These are phyloP conservation scores for Podarcis cretensis DNA, from an alignment of 2,113 vertebrate species.

Conservation along the genomic window DNA sequence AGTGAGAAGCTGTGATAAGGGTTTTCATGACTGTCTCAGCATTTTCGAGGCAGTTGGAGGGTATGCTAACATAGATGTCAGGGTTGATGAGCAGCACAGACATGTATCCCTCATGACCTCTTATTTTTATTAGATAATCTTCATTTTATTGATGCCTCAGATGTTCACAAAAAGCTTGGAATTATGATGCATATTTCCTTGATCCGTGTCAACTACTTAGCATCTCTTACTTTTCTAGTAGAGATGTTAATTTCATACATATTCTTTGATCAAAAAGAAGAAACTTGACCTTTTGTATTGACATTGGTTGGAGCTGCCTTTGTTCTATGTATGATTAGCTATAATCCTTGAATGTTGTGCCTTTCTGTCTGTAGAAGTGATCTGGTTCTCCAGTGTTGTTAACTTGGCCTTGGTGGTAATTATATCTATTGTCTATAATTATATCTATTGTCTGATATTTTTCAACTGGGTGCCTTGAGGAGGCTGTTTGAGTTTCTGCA, in stretches of 20 bases:
- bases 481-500: constrained; percentile 47
- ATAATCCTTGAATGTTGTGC: constrained; percentile 26
- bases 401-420: constrained; percentile 56
- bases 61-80: neutral
- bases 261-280: neutral
- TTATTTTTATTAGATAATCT: neutral
- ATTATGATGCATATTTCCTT: neutral
- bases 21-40: no score
- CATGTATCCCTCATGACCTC: neutral
- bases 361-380: constrained; percentile 61
- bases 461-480: constrained; percentile 52
- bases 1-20: no score
- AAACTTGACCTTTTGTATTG: neutral
- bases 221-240: neutral
- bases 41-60: no score
- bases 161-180: neutral
- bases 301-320: neutral
- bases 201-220: neutral
- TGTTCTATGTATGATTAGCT: neutral
- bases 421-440: constrained; percentile 56
- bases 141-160: neutral
- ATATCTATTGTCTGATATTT: constrained; percentile 48
- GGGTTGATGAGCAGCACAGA: neutral
- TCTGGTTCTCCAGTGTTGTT: constrained; percentile 52
- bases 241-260: neutral